Percentiles rank a stretch among this genome's conserved stretches.
phyloP scores from a whole-genome alignment of 2,888 invertebrate genomes.

The Metalampra italica region DNA sequence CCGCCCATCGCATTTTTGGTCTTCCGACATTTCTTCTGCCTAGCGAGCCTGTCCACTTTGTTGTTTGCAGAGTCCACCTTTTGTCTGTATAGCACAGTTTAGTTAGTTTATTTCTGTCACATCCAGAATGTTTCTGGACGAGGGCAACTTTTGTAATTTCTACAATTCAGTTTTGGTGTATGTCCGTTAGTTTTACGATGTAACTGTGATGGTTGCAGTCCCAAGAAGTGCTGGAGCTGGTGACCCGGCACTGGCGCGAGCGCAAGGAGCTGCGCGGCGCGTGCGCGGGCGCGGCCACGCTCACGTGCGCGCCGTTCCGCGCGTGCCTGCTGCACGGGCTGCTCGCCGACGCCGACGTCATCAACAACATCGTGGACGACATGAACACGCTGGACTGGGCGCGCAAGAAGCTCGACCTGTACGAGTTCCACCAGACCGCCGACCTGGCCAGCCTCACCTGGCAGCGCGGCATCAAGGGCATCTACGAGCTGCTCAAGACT shows the following conservation, averaged over 20 bases:
- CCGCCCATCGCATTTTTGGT: no score
- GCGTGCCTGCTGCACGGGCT: slow-evolving; percentile 82
- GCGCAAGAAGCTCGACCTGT: slow-evolving; percentile 90
- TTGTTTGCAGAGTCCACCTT: no score
- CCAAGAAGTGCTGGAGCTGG: slow-evolving; percentile 55
- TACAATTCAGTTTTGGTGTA: no score
- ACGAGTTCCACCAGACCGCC: slow-evolving; percentile 90
- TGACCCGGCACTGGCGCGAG: slow-evolving; percentile 70
- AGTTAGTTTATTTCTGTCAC: no score
- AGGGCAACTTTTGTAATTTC: no score
- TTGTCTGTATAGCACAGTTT: no score
- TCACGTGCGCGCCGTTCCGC: slow-evolving; percentile 82
- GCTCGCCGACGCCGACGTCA: slow-evolving; percentile 74
- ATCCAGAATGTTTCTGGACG: no score
- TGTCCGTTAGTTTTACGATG: no score
- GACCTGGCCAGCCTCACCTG: slow-evolving; percentile 81
- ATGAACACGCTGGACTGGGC: slow-evolving; percentile 85
- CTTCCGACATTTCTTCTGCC: no score
- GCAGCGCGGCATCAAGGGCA: slow-evolving; percentile 78
- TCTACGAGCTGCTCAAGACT: slow-evolving; percentile 81
- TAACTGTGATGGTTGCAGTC: slow-evolving; percentile 34
- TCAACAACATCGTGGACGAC: slow-evolving; percentile 81
- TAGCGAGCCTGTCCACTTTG: no score
- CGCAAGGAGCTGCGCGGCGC: slow-evolving; percentile 50
- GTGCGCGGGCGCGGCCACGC: slow-evolving; percentile 57